phyloP scores from a whole-genome alignment of 2,797 vertebrate species.

The Chloroceryle inda region DNA sequence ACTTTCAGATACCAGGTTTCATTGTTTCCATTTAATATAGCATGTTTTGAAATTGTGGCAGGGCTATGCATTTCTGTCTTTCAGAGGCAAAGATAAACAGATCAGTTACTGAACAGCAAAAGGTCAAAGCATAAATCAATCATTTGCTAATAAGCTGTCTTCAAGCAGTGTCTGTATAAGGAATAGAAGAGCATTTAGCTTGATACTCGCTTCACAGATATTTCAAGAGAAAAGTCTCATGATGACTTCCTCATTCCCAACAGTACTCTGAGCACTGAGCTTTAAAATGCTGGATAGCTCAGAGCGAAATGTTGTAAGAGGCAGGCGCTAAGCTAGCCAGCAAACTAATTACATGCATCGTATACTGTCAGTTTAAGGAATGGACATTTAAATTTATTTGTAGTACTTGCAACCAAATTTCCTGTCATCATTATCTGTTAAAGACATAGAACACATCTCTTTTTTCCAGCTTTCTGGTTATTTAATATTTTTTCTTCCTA shows the following conservation, averaged over 20 bases:
- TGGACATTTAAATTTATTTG: background rate
- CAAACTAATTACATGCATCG: background rate
- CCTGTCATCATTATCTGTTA: background rate
- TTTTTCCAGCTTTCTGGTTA: background rate
- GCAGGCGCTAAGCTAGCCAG: background rate
- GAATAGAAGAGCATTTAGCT: slow-evolving; percentile 28
- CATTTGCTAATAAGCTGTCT: slow-evolving; percentile 59
- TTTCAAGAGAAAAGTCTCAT: slow-evolving; percentile 25
- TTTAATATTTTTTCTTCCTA: background rate
- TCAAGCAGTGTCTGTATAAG: slow-evolving; percentile 4
- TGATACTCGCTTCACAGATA: background rate
- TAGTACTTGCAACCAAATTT: background rate
- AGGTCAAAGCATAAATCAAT: slow-evolving; percentile 73
- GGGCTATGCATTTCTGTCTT: background rate
- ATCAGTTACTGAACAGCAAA: slow-evolving; percentile 63
- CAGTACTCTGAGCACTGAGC: background rate
- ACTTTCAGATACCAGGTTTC: slow-evolving; percentile 1
- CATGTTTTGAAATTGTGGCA: background rate
- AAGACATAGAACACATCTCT: background rate
- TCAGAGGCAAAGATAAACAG: slow-evolving; percentile 57
- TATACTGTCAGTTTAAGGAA: background rate
- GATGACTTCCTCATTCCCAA: background rate
- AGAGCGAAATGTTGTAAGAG: background rate
- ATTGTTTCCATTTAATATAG: slow-evolving; percentile 4
- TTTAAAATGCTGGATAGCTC: background rate